Base-by-base conservation (phyloP, 2,888 invertebrate species). In the Drosophila sordidula region DNA sequence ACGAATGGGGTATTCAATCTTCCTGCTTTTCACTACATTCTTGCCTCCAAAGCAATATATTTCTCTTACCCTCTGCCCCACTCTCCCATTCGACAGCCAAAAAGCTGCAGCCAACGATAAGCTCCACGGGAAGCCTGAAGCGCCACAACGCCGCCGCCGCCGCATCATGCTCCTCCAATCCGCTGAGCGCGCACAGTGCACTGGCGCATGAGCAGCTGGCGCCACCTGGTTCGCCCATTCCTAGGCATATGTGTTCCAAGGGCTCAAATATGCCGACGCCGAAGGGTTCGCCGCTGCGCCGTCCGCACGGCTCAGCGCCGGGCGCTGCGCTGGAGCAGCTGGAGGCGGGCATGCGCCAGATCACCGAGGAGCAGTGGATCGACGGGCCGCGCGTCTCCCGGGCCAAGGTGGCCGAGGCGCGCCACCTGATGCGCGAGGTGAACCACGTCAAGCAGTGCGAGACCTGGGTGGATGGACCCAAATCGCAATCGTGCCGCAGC, bases 401-500 rank as follows among this genome's bases (percentile, higher is more conserved):
- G 89, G 96, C 95, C 16, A 96, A 96, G 91, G 95, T 96, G 54
- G 96, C 96, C 2, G 96, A 96, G 91, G 97, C 96, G 0, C 93
- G 97, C 47, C 96, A 96, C 90, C 93, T 96, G 75, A 94, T 96
- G 89, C 96, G 96, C 86, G 96, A 96, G 92, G 94, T 95, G 1
- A 95, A 93, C 84, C 94, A 96, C 90, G 93, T 94, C 4, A 96
- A 96, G 88, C 96, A 97, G 92, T 94, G 95, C 45, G 98, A 98
- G 93, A 97, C 97, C 3, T 98, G 98, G 98, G 96, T 98, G 57
- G 98, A 98, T 91, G 98, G 98, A 0, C 98, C 98, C 1, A 96
- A 97, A 94, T 96, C 96, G 82, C 92, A 90, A 25, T 91, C 91
- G 12, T 89, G 90, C 25, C 88, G 91, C 34, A 94, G 95, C 18